Conservation (phyloP, 2,797 vertebrate genomes). For the Agapornis canus region DNA sequence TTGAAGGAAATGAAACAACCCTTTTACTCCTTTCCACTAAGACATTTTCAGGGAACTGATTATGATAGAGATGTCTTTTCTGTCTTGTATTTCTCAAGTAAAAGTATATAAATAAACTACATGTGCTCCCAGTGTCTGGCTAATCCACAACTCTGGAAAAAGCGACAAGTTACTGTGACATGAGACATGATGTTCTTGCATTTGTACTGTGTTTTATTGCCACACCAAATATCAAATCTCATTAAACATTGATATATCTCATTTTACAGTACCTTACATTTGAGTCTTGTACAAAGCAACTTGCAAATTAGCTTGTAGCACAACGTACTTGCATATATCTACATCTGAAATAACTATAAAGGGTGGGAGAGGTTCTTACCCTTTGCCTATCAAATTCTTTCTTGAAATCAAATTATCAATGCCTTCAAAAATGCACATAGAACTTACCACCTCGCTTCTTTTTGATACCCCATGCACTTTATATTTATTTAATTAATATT, state of each 20-base stretch:
- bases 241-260: neutral
- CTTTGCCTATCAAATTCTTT: neutral
- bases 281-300: neutral
- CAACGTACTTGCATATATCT: neutral
- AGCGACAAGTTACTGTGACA: neutral
- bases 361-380: neutral
- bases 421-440: neutral
- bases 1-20: neutral
- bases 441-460: neutral
- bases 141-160: neutral
- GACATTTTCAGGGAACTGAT: neutral
- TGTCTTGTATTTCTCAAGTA: neutral
- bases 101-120: neutral
- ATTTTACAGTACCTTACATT: neutral
- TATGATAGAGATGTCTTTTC: neutral
- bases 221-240: neutral
- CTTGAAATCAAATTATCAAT: neutral
- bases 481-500: neutral
- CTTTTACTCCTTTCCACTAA: neutral
- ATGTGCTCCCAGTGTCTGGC: neutral
- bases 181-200: rapidly evolving
- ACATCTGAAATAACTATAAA: neutral
- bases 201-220: neutral
- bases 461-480: neutral
- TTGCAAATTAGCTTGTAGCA: neutral